phyloP scores from a whole-genome alignment of 2,888 invertebrate species.

The Harpalus rubripes region DNA sequence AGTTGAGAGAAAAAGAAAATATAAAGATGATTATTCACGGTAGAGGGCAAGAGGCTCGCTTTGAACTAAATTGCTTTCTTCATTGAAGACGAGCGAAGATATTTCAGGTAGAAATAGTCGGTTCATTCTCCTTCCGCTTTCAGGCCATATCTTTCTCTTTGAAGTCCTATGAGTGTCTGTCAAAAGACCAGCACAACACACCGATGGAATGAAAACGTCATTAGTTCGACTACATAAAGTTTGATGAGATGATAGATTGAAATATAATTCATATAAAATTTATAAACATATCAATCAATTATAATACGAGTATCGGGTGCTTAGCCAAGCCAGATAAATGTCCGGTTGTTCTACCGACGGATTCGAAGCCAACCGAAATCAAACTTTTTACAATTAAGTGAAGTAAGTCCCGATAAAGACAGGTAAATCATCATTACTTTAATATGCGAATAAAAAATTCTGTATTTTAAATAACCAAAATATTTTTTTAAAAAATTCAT shows the following conservation, averaged over 20 bases:
- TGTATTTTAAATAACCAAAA: too few relatives aligned
- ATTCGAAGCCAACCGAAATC: too few relatives aligned
- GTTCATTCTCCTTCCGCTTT: constrained; percentile 28
- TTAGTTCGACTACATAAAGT: neutral
- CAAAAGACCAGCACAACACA: constrained; percentile 8
- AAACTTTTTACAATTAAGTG: too few relatives aligned
- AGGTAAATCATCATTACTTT: too few relatives aligned
- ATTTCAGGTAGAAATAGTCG: constrained; percentile 42
- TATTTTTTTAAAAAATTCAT: too few relatives aligned
- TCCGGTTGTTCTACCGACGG: too few relatives aligned
- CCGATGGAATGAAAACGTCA: neutral
- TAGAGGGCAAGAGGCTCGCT: constrained; percentile 30
- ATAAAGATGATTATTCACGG: constrained; percentile 48
- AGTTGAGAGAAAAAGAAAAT: constrained; percentile 25
- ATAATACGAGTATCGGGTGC: too few relatives aligned
- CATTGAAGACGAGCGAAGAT: constrained; percentile 26
- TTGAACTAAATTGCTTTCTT: constrained; percentile 49
- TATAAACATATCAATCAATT: neutral
- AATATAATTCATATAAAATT: neutral
- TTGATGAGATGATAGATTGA: neutral
- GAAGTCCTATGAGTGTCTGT: constrained; percentile 10
- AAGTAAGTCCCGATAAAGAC: too few relatives aligned
- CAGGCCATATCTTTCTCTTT: constrained; percentile 39
- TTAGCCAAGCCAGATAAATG: too few relatives aligned
- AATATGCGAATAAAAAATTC: too few relatives aligned